Conservation (phyloP, 2,113 vertebrate species). For the Australoheros scitulus region DNA sequence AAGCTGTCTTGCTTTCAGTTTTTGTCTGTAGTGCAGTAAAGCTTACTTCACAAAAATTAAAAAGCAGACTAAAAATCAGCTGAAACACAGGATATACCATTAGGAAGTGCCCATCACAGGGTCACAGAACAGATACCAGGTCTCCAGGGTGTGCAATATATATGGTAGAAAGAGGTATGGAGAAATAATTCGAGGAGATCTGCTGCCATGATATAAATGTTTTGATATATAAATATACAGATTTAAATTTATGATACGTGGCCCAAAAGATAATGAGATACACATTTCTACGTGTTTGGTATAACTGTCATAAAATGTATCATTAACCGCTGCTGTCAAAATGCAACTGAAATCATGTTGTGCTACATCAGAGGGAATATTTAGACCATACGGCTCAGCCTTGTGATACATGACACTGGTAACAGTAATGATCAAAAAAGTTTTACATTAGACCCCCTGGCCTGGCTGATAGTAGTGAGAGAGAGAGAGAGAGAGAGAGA, state of each 20-base stretch:
- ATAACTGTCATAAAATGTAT: not conserved
- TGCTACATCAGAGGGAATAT: constrained; percentile 17
- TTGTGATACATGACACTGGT: constrained; percentile 28
- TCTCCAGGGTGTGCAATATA: constrained; percentile 17
- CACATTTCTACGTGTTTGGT: constrained; percentile 3
- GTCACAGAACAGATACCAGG: constrained; percentile 11
- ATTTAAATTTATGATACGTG: constrained; percentile 17
- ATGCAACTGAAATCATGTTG: constrained; percentile 14
- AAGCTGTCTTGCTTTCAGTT: not conserved
- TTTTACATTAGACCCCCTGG: not conserved
- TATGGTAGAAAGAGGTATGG: not conserved
- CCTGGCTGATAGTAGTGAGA: constrained; percentile 11
- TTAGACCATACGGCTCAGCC: not conserved
- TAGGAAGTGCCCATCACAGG: constrained; percentile 42
- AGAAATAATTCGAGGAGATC: not conserved
- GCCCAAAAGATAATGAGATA: not conserved
- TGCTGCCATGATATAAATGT: constrained; percentile 3
- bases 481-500: not conserved
- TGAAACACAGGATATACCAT: constrained; percentile 21
- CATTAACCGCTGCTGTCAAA: constrained; percentile 21
- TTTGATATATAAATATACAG: constrained; percentile 40
- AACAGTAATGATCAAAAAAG: constrained; percentile 7
- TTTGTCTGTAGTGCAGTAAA: constrained; percentile 20
- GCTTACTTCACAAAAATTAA: not conserved
- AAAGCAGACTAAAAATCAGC: constrained; percentile 15